A percentile compares a stretch with the other conserved stretches of the same genome.
Evolutionary conservation across 2,113 vertebrate genomes (phyloP).

Genomic region (Albula glossodonta): DNA sequence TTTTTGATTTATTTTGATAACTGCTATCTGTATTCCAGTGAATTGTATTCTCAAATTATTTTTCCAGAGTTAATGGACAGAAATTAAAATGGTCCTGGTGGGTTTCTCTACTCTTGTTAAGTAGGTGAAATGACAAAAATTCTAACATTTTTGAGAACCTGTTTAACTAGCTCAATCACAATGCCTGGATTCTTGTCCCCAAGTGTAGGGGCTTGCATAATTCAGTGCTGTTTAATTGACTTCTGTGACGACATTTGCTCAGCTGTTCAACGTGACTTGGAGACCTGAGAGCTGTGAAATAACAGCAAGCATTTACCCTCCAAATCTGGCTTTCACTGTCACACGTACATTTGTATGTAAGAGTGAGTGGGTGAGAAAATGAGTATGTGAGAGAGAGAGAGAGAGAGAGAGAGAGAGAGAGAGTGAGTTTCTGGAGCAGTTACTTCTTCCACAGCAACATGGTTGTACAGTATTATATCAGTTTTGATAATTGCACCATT

Average conservation of each 20-base stretch:
- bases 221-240: neutral
- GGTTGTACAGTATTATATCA: neutral
- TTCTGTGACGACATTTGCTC: neutral
- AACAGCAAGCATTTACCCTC: neutral
- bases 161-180: neutral
- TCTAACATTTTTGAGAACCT: too few species aligned
- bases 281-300: neutral
- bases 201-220: neutral
- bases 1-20: too few species aligned
- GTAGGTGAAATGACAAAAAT: too few species aligned
- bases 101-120: too few species aligned
- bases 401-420: too few species aligned
- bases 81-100: too few species aligned
- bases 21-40: too few species aligned
- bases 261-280: neutral
- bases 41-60: too few species aligned
- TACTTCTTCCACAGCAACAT: too few species aligned
- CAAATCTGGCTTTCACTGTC: neutral
- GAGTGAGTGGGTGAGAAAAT: neutral
- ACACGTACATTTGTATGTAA: neutral
- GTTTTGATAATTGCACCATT: neutral
- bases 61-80: too few species aligned
- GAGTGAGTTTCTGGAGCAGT: too few species aligned
- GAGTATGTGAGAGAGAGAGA: neutral
- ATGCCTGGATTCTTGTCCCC: neutral